Evolutionary conservation across 2,113 vertebrate species (phyloP).

Genomic region (Globicephala melas): DNA sequence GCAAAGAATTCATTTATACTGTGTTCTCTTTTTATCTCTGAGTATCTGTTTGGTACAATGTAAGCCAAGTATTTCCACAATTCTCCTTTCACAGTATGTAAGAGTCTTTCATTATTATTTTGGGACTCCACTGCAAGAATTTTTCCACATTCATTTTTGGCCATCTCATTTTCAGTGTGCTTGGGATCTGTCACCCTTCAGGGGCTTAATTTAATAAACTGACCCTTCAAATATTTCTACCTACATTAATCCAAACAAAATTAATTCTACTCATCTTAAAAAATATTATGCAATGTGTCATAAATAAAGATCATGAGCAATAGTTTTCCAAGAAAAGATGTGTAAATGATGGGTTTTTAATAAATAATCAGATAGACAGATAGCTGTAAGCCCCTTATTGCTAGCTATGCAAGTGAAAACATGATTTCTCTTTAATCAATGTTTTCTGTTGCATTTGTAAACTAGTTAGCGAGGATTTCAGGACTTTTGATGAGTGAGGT

Average conservation of each 20-base stretch:
- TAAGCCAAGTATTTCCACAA: neutral
- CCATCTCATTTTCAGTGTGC: neutral
- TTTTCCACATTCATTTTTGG: neutral
- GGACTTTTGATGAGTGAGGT: neutral
- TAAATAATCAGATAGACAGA: neutral
- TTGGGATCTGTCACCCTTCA: neutral
- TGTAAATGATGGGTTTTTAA: neutral
- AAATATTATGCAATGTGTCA: neutral
- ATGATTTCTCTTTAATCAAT: slow-evolving; percentile 7
- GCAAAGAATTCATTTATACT: slow-evolving; percentile 28
- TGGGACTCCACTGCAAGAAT: neutral
- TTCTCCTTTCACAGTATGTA: neutral
- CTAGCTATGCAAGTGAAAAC: neutral
- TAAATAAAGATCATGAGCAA: slow-evolving; percentile 9
- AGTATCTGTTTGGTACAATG: neutral
- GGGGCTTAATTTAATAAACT: neutral
- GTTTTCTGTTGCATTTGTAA: neutral
- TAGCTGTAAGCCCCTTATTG: neutral
- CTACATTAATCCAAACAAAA: slow-evolving; percentile 36
- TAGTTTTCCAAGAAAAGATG: slow-evolving; percentile 5
- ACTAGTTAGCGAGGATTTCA: slow-evolving; percentile 1
- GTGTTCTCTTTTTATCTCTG: neutral
- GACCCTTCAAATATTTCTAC: neutral
- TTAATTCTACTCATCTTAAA: slow-evolving; percentile 17
- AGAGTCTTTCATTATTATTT: slow-evolving; percentile 20